Evolutionary conservation across 2,888 invertebrate genomes (phyloP), one percentile per base, ranked within the genome.

Genomic region (Cosmia trapezina): DNA sequence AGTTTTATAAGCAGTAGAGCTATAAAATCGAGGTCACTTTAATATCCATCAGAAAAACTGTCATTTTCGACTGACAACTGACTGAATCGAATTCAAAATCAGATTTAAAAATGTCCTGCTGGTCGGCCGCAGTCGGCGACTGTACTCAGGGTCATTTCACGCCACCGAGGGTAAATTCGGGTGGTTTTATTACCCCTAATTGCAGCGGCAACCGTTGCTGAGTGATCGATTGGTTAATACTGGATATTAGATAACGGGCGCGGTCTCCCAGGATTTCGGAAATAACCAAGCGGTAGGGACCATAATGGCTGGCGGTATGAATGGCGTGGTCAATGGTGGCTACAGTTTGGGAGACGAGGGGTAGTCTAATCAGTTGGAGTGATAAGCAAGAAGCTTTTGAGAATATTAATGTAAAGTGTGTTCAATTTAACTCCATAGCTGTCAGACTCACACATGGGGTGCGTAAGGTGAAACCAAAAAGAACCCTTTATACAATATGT

Each of bases 141-240:
- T 59, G 76, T 88, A 84, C 78, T 28, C 19, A 11, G 51, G 69
- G 59, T 43, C 51, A 68, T 80, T 83, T 84, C 74, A 67, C 76
- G 78, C 80, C 78, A 69, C 47, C 61, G 62, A 76, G 83, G 80
- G 80, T 83, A 73, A 85, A 79, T 86, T 83, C 51, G 61, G 45
- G 57, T 70, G 80, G 78, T 86, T 85, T 79, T 85, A 87, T 85
- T 76, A 78, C 79, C 76, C 79, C 65, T 89, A 89, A 89, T 89
- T 86, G 81, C 84, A 85, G 72, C 43, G 72, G 81, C 81, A 81
- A 76, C 64, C 51, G 75, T 70, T 67, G 63, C 72, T 73, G 78
- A 86, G 75, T 83, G 83, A 80, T 77, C 73, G 70, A 77, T 78
- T 74, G 33, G 59, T 73, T 72, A 73, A 70, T 76, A n/a, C 68